Base-by-base conservation (phyloP, 2,113 vertebrate genomes). In the Petrocephalus microphthalmus region DNA sequence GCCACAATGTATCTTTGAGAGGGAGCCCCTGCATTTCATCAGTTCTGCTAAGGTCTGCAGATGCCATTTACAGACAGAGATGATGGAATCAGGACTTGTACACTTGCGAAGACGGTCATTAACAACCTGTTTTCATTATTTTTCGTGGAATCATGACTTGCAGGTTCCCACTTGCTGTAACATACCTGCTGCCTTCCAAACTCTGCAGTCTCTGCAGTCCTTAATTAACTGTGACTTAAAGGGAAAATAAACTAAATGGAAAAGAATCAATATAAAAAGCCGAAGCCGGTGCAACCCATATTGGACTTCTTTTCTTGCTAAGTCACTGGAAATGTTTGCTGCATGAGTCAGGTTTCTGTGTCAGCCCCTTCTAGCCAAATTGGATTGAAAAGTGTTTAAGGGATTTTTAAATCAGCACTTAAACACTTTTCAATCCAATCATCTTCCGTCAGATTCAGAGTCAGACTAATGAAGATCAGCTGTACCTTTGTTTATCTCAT, bases 261-360 rank as follows among this genome's bases (percentile, higher is more conserved):
- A 82, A 88, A 37, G 84, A 88, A 85, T 85, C 51, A 33, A 85
- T 85, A 85, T 85, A 25, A 85, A 85, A 85, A 37, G 84, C 17
- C 17, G 0, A 82, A 82, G 78, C 45, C 37, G 52, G 49, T 29
- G 29, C 2, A 85, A 37, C 52, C 8, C 51, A 85, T 54, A 83
- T 29, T 29, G 56, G 57, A 56, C 33, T 47, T 54, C 20, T 84
- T 88, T 88, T 88, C 87, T 57, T 88, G 87, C 53, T 60, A 88
- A 84, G 87, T 88, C 87, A 88, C 82, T 83, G 54, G 52, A 84
- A 88, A 83, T 56, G 87, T 83, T 47, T 57, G 42, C 60, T 60
- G 20, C 78, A 88, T n/a, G 87, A 88, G 78, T 84, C 53, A 49
- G 42, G 52, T 25, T 84, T 78, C 52, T 8, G 33, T 47, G 29